Conservation (phyloP, 2,888 invertebrate genomes). For the Coelinius sp. region DNA sequence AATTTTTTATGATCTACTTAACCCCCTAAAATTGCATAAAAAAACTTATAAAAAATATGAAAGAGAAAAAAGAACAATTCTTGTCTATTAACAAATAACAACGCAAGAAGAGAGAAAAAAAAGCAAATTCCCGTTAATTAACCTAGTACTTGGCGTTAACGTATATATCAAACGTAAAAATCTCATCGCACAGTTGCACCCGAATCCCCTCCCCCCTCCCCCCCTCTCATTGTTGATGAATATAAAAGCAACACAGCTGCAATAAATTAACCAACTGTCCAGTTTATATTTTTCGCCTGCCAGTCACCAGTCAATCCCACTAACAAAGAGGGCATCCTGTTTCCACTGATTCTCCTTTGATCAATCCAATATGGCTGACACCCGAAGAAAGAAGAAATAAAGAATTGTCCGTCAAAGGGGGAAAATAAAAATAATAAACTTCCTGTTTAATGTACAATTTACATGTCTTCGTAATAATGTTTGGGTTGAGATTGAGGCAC, state of each 20-base stretch:
- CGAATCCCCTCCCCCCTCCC: too few species aligned
- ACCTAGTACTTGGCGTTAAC: conserved; percentile 26
- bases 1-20: too few species aligned
- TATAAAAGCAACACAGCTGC: conserved; percentile 4
- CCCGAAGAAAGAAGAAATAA: not conserved
- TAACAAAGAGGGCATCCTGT: conserved; percentile 24
- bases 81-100: not conserved
- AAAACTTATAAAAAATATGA: not conserved
- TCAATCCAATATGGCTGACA: not conserved
- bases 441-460: conserved; percentile 16
- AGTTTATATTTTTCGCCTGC: conserved; percentile 29
- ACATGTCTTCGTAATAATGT: conserved; percentile 2
- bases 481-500: not conserved
- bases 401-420: not conserved
- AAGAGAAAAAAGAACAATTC: not conserved
- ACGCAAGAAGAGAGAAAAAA: not conserved
- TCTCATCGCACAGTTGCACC: conserved; percentile 30
- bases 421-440: not conserved
- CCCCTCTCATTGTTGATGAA: conserved; percentile 35
- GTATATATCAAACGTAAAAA: conserved; percentile 30
- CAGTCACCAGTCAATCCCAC: conserved; percentile 35
- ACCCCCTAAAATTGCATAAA: too few species aligned
- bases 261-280: conserved; percentile 34
- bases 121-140: conserved; percentile 28
- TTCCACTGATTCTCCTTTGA: conserved; percentile 11